Percentiles rank a stretch among this genome's conserved stretches.
phyloP scores from a whole-genome alignment of 2,797 vertebrate genomes.

The Rhinella marina region DNA sequence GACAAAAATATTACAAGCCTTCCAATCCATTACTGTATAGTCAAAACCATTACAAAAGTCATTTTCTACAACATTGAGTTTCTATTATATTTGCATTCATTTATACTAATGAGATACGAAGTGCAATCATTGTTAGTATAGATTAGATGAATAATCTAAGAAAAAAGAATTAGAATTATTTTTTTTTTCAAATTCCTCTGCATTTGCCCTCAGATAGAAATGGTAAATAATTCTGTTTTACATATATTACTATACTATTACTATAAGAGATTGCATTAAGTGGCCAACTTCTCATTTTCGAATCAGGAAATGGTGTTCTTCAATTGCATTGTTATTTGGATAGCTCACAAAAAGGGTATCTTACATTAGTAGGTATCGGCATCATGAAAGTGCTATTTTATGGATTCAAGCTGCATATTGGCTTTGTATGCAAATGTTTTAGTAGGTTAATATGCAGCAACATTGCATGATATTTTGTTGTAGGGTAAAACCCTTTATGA shows the following conservation, averaged over 20 bases:
- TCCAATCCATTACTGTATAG: conserved; percentile 34
- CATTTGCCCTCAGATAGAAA: conserved; percentile 32
- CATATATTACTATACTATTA: too few relatives aligned
- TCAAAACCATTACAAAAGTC: conserved; percentile 50
- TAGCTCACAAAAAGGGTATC: conserved; percentile 17
- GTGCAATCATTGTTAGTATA: conserved; percentile 56
- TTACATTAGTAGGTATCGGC: neutral
- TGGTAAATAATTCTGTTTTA: conserved; percentile 58
- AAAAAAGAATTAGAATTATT: conserved; percentile 40
- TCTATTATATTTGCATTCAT: conserved; percentile 60
- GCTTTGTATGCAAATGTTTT: conserved; percentile 5
- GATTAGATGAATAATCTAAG: conserved; percentile 60
- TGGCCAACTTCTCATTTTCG: conserved; percentile 37
- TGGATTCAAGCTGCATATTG: neutral
- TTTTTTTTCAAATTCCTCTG: conserved; percentile 43
- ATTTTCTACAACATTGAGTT: conserved; percentile 61
- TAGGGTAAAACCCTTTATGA: neutral
- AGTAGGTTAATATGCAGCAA: conserved; percentile 17
- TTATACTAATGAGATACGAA: conserved; percentile 52
- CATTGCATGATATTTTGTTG: conserved; percentile 21
- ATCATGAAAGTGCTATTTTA: neutral
- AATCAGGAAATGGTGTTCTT: conserved; percentile 39
- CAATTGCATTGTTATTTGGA: conserved; percentile 16
- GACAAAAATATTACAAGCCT: conserved; percentile 23
- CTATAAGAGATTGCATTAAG: conserved; percentile 34